Evolutionary conservation across 2,888 invertebrate genomes (phyloP), one percentile per base, ranked within the genome.

Genomic region (Coremacera marginata): DNA sequence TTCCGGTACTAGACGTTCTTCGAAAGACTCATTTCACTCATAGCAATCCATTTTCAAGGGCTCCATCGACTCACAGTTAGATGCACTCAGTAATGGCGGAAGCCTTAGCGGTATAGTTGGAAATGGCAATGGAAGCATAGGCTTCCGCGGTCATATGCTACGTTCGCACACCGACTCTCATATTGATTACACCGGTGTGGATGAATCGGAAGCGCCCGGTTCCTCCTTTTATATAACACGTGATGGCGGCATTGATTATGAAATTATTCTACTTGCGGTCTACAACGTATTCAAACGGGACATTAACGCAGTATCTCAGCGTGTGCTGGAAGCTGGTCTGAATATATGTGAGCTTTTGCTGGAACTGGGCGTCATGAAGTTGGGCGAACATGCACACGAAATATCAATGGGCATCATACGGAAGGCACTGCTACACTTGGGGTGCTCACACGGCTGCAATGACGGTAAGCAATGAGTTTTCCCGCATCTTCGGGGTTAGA

Each of bases 371-470:
- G 94, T 97, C 0, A 90, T 95, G 79, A 95, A 94, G 84, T 80
- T 89, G 77, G 89, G 90, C 9, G 89, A 89, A 73, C 89, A 89
- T 81, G 87, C 89, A 2, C 90, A 90, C 78, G 89, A 89, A 80
- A 88, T 89, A 51, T 85, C 88, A 1, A 90, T 90, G 89, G 89
- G 89, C 22, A 89, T 89, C 8, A 85, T 89, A 3, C 85, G 86
- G 22, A 81, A 88, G 22, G 89, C 90, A 0, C 91, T 98, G 75
- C 94, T 95, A 79, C 96, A 96, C 83, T 90, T 99, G 37, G 99
- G 99, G 0, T 99, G 99, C 88, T 95, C 95, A 0, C 96, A 98
- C 89, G 98, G 98, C 1, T 99, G 99, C 87, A 91, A 93, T 5
- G 94, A 95, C 76, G 96, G 96, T 70, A 77, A 78, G 82, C 77